These are phyloP conservation scores for Orchesella cincta DNA, from an alignment of 1,140 invertebrate genomes.

Conservation along the genomic window DNA sequence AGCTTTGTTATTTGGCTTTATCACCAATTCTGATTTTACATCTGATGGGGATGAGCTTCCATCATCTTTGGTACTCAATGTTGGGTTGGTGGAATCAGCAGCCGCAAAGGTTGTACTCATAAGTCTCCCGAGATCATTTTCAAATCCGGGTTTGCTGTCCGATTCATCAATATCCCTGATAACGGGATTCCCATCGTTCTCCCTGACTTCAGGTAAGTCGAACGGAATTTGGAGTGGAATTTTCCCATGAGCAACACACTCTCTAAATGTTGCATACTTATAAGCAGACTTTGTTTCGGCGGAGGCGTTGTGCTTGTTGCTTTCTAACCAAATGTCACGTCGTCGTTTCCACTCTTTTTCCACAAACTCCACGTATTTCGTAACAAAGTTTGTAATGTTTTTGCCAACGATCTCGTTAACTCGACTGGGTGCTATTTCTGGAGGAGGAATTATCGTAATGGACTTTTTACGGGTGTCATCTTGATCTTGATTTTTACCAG, in stretches of 20 bases:
- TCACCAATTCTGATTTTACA: too few relatives aligned
- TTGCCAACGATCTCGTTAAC: not conserved
- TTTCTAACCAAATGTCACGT: not conserved
- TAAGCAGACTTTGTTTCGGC: not conserved
- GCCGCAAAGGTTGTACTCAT: too few relatives aligned
- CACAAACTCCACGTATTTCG: not conserved
- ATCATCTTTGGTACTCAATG: too few relatives aligned
- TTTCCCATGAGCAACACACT: not conserved
- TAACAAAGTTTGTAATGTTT: not conserved
- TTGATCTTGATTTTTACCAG: too few relatives aligned
- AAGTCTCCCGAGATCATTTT: too few relatives aligned
- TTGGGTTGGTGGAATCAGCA: too few relatives aligned
- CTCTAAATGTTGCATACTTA: not conserved
- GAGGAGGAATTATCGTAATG: too few relatives aligned
- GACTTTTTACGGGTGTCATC: too few relatives aligned
- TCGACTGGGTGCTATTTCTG: too few relatives aligned
- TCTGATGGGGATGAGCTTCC: too few relatives aligned
- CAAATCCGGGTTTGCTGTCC: too few relatives aligned
- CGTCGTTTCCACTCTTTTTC: not conserved
- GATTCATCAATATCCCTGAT: not conserved
- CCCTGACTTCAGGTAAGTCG: not conserved
- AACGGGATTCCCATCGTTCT: not conserved
- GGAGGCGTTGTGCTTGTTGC: not conserved
- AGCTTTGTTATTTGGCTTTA: too few relatives aligned
- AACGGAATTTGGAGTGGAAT: not conserved